Conservation (phyloP, 92 coral and sea anemone genomes). For the Bergia sp. region DNA sequence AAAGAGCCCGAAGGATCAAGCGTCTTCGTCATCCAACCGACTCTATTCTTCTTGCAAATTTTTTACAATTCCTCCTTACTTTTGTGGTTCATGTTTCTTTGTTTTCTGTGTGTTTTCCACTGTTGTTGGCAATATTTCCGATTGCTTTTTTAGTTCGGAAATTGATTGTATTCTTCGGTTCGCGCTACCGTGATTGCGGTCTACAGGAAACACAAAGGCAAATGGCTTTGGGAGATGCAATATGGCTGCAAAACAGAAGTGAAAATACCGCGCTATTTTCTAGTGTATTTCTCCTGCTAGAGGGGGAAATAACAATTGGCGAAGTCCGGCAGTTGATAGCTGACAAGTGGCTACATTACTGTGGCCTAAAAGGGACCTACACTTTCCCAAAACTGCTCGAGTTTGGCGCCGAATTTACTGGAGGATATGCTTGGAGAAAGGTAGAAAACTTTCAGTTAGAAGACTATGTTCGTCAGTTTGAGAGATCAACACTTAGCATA, state of each 20-base stretch:
- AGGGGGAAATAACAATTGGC: slow-evolving; percentile 66
- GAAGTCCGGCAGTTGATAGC: slow-evolving; percentile 62
- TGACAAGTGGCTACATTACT: slow-evolving; percentile 63
- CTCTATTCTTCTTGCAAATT: slow-evolving; percentile 53
- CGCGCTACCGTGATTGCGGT: slow-evolving; percentile 55
- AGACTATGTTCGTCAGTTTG: slow-evolving; percentile 50
- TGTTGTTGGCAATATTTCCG: slow-evolving; percentile 62
- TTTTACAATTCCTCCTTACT: slow-evolving; percentile 42
- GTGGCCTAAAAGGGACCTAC: slow-evolving; percentile 40
- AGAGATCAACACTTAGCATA: slow-evolving; percentile 2
- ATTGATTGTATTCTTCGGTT: slow-evolving; percentile 46
- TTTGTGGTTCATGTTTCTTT: slow-evolving; percentile 59
- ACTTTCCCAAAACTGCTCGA: slow-evolving; percentile 67
- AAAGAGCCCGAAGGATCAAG: slow-evolving; percentile 54
- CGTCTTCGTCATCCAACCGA: slow-evolving; percentile 84
- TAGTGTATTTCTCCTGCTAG: slow-evolving; percentile 74
- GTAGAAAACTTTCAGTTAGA: slow-evolving; percentile 56
- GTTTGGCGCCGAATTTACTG: slow-evolving; percentile 55
- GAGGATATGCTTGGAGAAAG: slow-evolving; percentile 81
- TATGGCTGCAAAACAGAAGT: slow-evolving; percentile 61
- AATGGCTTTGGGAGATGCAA: slow-evolving; percentile 65
- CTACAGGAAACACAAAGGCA: slow-evolving; percentile 59
- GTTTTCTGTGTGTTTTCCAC: slow-evolving; percentile 57
- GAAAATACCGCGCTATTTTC: slow-evolving; percentile 56
- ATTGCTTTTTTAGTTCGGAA: slow-evolving; percentile 62